A percentile compares a stretch with the other conserved stretches of the same genome.
Evolutionary conservation across 2,797 vertebrate genomes (phyloP).

Genomic region (Lagorchestes hirsutus): DNA sequence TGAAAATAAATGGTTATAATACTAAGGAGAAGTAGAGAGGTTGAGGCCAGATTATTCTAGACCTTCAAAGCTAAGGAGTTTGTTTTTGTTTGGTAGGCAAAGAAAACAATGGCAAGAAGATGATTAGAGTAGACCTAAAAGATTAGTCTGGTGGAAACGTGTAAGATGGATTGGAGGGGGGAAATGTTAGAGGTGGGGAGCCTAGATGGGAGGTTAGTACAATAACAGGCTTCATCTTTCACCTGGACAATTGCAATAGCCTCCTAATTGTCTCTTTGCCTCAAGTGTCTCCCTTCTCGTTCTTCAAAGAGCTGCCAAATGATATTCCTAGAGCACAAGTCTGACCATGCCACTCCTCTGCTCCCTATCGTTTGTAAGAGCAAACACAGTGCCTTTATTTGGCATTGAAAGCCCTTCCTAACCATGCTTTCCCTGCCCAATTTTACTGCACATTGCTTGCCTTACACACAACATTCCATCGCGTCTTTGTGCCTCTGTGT

Average conservation of each 20-base stretch:
- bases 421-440: not conserved
- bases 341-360: not conserved
- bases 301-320: not conserved
- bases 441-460: not conserved
- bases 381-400: not conserved
- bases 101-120: not conserved
- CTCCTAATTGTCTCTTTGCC: not conserved
- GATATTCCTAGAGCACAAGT: not conserved
- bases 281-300: not conserved
- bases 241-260: not conserved
- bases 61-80: not conserved
- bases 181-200: not conserved
- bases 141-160: not conserved
- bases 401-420: not conserved
- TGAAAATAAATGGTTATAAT: not conserved
- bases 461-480: not conserved
- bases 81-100: not conserved
- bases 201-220: not conserved
- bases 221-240: not conserved
- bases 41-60: not conserved
- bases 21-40: not conserved
- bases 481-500: not conserved
- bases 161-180: not conserved
- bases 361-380: not conserved
- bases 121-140: not conserved